phyloP scores from a whole-genome alignment of 2,113 vertebrate genomes.

The Callocephalon fimbriatum region DNA sequence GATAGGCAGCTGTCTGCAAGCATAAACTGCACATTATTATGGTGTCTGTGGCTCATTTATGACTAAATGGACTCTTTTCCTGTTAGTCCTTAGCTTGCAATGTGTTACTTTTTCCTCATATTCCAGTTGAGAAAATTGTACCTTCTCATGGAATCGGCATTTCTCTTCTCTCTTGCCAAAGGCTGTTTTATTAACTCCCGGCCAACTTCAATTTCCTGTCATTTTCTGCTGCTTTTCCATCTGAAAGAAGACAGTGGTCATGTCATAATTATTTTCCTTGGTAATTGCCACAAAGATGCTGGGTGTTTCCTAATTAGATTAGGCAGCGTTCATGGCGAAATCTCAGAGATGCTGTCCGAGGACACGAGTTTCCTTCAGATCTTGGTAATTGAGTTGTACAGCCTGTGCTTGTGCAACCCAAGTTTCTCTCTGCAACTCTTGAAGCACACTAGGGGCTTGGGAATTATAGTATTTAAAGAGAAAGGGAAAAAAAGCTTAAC shows the following conservation, averaged over 20 bases:
- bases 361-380: conserved; percentile 17
- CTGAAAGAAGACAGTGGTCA: conserved; percentile 53
- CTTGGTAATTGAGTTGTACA: conserved; percentile 36
- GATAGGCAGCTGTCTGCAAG: background rate
- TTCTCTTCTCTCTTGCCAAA: background rate
- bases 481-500: background rate
- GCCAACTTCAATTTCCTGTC: conserved; percentile 17
- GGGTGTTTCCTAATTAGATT: conserved; percentile 61
- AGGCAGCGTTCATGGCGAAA: background rate
- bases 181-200: conserved; percentile 3
- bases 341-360: conserved; percentile 17
- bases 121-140: background rate
- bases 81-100: background rate
- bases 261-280: conserved; percentile 60
- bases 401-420: background rate
- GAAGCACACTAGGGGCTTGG: background rate
- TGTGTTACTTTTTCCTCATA: background rate
- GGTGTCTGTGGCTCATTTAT: background rate
- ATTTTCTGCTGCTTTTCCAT: conserved; percentile 35
- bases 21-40: background rate
- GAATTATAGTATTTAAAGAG: background rate
- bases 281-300: conserved; percentile 35
- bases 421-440: background rate
- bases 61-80: background rate
- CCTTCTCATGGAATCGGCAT: background rate